A percentile compares a stretch with the other conserved stretches of the same genome.
phyloP scores from a whole-genome alignment of 53 echinoderm and acorn worm genomes.

The Patiria pectinifera region DNA sequence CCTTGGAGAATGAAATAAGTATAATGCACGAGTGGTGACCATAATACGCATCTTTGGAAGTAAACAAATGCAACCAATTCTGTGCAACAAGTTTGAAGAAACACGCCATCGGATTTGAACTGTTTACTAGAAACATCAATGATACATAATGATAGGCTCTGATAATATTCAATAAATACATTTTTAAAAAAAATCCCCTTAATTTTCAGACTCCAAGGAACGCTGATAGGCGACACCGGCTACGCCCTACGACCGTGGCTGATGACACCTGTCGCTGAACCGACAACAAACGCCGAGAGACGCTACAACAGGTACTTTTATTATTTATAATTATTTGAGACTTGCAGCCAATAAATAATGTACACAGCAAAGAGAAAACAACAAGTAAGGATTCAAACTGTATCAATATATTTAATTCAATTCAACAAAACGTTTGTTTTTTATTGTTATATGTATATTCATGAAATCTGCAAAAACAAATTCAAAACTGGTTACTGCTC shows the following conservation, averaged over 20 bases:
- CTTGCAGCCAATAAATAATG: too few relatives aligned
- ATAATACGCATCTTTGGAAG: too few relatives aligned
- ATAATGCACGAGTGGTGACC: too few relatives aligned
- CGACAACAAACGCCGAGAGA: constrained; percentile 48
- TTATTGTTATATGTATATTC: too few relatives aligned
- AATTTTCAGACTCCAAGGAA: constrained; percentile 42
- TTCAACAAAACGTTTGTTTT: too few relatives aligned
- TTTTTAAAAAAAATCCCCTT: not conserved
- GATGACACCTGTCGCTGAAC: constrained; percentile 58
- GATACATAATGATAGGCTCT: not conserved
- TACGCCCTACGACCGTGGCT: constrained; percentile 60
- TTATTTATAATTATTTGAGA: not conserved
- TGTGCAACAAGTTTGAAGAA: not conserved
- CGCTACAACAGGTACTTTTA: constrained; percentile 58
- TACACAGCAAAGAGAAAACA: too few relatives aligned
- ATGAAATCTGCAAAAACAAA: too few relatives aligned
- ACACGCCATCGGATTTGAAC: not conserved
- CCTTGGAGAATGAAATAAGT: not conserved
- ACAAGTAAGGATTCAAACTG: too few relatives aligned
- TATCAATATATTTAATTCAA: too few relatives aligned
- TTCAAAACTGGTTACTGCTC: too few relatives aligned
- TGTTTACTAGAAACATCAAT: too few relatives aligned
- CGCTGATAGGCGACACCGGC: constrained; percentile 45
- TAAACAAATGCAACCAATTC: not conserved
- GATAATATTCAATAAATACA: not conserved